These are phyloP conservation scores for Thrips palmi DNA, from an alignment of 1,140 invertebrate genomes.

Conservation along the genomic window DNA sequence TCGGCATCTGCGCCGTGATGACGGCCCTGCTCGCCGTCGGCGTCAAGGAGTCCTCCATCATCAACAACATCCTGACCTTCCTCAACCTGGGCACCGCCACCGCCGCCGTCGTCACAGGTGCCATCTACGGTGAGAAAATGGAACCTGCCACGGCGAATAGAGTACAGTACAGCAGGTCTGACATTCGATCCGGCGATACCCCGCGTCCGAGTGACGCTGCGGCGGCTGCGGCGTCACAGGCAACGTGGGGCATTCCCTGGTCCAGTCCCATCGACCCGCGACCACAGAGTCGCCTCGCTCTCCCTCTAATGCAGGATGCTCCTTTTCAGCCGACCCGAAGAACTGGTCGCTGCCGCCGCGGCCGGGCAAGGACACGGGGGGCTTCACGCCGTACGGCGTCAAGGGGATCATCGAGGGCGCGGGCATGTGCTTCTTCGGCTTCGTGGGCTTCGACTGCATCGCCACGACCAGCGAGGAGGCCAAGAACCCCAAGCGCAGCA, in stretches of 20 bases:
- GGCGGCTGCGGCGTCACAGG: too few relatives aligned
- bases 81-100: too few relatives aligned
- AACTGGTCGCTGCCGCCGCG: slow-evolving; percentile 47
- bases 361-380: slow-evolving; percentile 38
- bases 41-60: slow-evolving; percentile 61
- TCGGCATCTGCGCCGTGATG: slow-evolving; percentile 14
- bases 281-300: not conserved
- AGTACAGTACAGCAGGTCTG: too few relatives aligned
- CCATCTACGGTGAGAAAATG: too few relatives aligned
- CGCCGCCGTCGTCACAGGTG: too few relatives aligned
- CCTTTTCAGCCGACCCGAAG: slow-evolving; percentile 27
- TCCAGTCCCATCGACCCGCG: not conserved
- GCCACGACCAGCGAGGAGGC: slow-evolving; percentile 55
- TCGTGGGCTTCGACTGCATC: slow-evolving; percentile 77
- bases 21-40: slow-evolving; percentile 38
- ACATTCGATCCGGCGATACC: too few relatives aligned
- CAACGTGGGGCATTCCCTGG: not conserved
- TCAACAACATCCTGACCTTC: slow-evolving; percentile 68
- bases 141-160: too few relatives aligned
- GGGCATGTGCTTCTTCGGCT: slow-evolving; percentile 73
- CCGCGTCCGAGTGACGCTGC: too few relatives aligned
- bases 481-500: slow-evolving; percentile 68
- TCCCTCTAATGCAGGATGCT: not conserved
- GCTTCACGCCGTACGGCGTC: slow-evolving; percentile 67
- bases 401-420: slow-evolving; percentile 62